These are phyloP conservation scores for Myrmophylax atrothorax DNA, from an alignment of 2,113 vertebrate species.

Conservation along the genomic window DNA sequence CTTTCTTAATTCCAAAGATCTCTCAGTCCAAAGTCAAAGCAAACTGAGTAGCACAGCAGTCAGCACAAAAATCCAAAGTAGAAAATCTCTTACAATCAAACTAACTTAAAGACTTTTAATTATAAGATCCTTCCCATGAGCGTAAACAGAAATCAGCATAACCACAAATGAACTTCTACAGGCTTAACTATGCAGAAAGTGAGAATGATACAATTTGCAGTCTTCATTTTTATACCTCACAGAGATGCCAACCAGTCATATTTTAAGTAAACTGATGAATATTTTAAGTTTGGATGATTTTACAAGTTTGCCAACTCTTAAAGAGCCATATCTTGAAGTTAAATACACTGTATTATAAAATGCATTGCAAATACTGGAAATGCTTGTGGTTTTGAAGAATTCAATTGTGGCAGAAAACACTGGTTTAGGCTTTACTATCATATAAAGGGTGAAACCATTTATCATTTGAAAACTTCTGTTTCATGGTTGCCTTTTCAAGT, in stretches of 20 bases:
- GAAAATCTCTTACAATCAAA: background rate
- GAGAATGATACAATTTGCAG: background rate
- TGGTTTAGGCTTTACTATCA: background rate
- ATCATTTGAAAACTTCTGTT: background rate
- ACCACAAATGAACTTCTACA: background rate
- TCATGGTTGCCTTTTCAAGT: background rate
- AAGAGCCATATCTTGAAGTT: background rate
- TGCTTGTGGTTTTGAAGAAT: background rate
- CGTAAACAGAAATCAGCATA: background rate
- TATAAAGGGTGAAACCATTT: background rate
- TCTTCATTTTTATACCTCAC: background rate
- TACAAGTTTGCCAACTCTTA: background rate
- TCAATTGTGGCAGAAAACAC: background rate
- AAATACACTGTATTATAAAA: background rate
- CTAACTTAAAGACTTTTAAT: background rate
- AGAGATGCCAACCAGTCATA: background rate
- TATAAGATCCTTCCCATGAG: background rate
- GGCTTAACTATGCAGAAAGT: background rate
- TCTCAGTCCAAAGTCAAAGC: background rate
- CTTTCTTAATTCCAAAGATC: background rate
- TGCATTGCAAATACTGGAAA: background rate
- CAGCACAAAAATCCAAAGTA: background rate
- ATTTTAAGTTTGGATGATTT: background rate
- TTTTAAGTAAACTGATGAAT: background rate
- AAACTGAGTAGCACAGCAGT: background rate